These are phyloP conservation scores for Halesus radiatus DNA, from an alignment of 1,140 invertebrate genomes.

Conservation along the genomic window DNA sequence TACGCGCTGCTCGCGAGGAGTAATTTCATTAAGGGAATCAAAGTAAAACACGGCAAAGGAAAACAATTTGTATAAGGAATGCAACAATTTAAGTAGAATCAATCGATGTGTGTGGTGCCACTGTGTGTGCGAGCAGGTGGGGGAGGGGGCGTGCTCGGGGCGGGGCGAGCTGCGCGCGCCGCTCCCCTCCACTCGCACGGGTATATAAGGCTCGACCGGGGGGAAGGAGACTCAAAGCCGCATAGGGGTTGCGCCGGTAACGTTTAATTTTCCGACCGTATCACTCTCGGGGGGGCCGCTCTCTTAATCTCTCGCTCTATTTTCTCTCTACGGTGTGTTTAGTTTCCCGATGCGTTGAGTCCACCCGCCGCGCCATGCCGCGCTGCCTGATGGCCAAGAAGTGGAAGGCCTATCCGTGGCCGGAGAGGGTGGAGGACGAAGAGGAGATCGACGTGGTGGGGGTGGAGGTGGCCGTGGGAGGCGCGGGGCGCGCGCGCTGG, in stretches of 20 bases:
- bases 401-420: conserved; percentile 89
- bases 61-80: conserved; percentile 56
- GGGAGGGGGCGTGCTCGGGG: conserved; percentile 40
- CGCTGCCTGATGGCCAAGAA: conserved; percentile 92
- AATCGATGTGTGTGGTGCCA: conserved; percentile 60
- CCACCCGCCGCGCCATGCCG: conserved; percentile 77
- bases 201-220: conserved; percentile 66
- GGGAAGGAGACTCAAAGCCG: conserved; percentile 66
- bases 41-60: conserved; percentile 50
- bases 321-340: conserved; percentile 59
- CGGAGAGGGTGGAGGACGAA: conserved; percentile 80
- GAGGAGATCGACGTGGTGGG: conserved; percentile 89
- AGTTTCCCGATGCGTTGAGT: conserved; percentile 64
- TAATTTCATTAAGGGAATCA: conserved; percentile 48
- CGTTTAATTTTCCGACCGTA: conserved; percentile 63
- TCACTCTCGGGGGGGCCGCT: conserved; percentile 67
- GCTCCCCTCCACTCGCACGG: conserved; percentile 52
- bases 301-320: conserved; percentile 62
- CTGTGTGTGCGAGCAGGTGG: conserved; percentile 49
- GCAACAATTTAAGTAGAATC: conserved; percentile 58
- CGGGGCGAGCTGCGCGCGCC: conserved; percentile 54
- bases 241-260: conserved; percentile 68
- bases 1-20: conserved; percentile 34
- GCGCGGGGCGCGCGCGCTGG: conserved; percentile 68
- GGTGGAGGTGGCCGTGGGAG: conserved; percentile 62